Percentiles rank a stretch among this genome's conserved stretches.
phyloP scores from a whole-genome alignment of 1,140 invertebrate genomes.

The Pseudomyrmex pallidus region DNA sequence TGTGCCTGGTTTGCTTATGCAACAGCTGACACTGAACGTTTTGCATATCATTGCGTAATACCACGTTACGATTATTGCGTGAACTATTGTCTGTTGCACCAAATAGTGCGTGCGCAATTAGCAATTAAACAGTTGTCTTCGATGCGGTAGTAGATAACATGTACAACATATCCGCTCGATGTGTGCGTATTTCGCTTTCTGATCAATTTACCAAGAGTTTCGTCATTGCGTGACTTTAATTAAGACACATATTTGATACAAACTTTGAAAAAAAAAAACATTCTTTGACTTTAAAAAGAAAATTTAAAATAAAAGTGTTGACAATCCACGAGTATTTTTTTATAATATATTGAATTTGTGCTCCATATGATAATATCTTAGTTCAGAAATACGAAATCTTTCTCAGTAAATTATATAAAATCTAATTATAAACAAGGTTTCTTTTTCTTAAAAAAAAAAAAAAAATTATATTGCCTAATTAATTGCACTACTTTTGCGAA shows the following conservation, averaged over 20 bases:
- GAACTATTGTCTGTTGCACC: constrained; percentile 32
- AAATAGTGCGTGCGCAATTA: constrained; percentile 42
- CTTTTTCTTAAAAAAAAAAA: background rate
- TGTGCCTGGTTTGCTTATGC: constrained; percentile 80
- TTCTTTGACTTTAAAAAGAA: background rate
- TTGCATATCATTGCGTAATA: constrained; percentile 81
- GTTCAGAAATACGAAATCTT: background rate
- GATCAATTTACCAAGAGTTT: background rate
- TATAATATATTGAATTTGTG: background rate
- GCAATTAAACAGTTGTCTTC: constrained; percentile 37
- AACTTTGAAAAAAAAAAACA: background rate
- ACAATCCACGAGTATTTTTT: no score
- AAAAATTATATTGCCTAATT: constrained; percentile 1
- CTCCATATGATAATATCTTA: background rate
- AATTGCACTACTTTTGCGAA: constrained; percentile 15
- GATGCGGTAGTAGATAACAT: background rate
- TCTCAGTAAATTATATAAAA: background rate
- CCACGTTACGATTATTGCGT: constrained; percentile 75
- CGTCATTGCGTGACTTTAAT: background rate
- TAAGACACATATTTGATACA: background rate
- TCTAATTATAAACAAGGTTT: background rate
- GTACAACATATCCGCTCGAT: background rate
- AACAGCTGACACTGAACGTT: constrained; percentile 78
- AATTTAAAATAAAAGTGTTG: background rate
- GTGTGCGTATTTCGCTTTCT: background rate